A percentile compares a stretch with the other conserved stretches of the same genome.
Evolutionary conservation across 2,888 invertebrate species (phyloP).

Genomic region (Teleogryllus oceanicus): DNA sequence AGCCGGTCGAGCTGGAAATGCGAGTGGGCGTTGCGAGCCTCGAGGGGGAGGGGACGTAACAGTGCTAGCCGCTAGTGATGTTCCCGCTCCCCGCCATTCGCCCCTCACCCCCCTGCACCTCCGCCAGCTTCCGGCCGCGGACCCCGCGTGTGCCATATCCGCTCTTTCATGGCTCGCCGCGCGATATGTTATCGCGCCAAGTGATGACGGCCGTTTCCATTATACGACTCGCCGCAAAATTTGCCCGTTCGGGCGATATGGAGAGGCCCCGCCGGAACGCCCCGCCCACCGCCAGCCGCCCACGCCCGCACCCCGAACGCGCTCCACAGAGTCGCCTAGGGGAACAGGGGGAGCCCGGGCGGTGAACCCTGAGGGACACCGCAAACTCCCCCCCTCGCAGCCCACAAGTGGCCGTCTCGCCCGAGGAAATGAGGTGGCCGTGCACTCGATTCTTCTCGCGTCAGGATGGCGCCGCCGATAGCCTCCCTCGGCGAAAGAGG

Average conservation of each 20-base stretch:
- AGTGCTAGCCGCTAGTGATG: too few relatives aligned
- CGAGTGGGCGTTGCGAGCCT: too few relatives aligned
- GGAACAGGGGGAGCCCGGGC: not conserved
- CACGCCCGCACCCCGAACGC: not conserved
- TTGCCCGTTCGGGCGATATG: not conserved
- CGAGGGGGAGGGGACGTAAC: too few relatives aligned
- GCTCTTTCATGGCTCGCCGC: not conserved
- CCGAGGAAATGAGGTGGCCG: too few relatives aligned
- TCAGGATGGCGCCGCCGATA: too few relatives aligned
- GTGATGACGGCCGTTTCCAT: not conserved
- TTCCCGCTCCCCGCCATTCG: not conserved
- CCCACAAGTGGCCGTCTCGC: too few relatives aligned
- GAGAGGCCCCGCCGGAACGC: not conserved
- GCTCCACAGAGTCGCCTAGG: not conserved
- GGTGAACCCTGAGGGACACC: too few relatives aligned
- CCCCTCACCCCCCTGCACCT: not conserved
- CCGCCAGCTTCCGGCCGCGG: not conserved
- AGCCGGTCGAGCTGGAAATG: not conserved
- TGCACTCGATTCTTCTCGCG: too few relatives aligned
- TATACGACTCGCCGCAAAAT: constrained; percentile 18
- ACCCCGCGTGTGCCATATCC: not conserved
- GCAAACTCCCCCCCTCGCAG: too few relatives aligned
- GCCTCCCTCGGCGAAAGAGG: too few relatives aligned
- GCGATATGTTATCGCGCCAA: not conserved
- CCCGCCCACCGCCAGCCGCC: too few relatives aligned